These are phyloP conservation scores for Plebejus anna DNA, from an alignment of 2,888 invertebrate genomes.

Conservation along the genomic window DNA sequence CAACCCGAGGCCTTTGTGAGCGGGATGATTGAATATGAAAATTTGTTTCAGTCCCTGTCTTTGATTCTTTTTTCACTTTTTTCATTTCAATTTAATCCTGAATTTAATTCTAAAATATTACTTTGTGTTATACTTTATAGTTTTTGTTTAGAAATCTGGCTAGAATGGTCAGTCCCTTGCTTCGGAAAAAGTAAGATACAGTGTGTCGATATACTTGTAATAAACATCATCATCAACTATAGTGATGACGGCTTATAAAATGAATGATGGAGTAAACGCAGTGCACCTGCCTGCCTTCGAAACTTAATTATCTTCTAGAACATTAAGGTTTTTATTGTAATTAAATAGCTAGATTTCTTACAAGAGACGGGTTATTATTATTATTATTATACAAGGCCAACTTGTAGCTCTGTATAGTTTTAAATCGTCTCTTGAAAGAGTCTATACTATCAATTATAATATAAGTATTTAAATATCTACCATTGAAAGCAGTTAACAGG, in stretches of 20 bases:
- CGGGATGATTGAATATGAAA: slow-evolving; percentile 78
- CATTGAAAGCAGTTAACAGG: too few species aligned
- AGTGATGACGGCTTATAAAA: neutral
- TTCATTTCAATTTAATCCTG: slow-evolving; percentile 68
- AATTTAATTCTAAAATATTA: slow-evolving; percentile 55
- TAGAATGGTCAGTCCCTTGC: neutral
- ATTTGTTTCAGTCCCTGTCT: slow-evolving; percentile 76
- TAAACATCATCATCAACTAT: neutral
- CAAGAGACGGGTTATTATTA: too few species aligned
- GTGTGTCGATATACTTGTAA: too few species aligned
- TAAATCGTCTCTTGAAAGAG: too few species aligned
- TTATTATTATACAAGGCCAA: too few species aligned
- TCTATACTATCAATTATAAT: too few species aligned
- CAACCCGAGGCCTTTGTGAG: slow-evolving; percentile 75
- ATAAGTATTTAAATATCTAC: too few species aligned
- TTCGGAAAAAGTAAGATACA: too few species aligned
- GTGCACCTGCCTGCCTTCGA: neutral
- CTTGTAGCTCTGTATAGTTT: too few species aligned
- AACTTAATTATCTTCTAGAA: neutral
- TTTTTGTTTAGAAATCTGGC: neutral
- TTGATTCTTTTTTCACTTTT: slow-evolving; percentile 52
- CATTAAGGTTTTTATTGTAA: neutral
- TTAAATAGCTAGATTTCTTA: too few species aligned
- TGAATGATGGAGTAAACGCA: neutral
- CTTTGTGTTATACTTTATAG: neutral